Evolutionary conservation across 37 sponge, comb jelly and placozoan species (phyloP), one percentile per base, ranked within the genome.

Genomic region (Axinella damicornis): DNA sequence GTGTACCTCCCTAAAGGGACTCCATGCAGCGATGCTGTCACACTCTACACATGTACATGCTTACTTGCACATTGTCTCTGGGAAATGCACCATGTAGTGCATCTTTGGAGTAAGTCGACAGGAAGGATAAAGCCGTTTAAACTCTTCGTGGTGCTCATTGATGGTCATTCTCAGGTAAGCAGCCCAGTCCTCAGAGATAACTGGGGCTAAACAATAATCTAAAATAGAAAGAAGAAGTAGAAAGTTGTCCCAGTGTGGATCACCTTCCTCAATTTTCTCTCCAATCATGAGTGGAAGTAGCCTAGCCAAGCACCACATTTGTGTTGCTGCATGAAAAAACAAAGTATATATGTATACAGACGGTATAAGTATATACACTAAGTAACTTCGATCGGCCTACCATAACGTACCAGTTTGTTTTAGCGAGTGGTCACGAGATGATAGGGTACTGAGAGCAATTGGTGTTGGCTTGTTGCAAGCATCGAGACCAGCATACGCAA

Each of bases 11-110:
- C n/a, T n/a, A n/a, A n/a, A n/a, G n/a, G n/a, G n/a, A n/a, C n/a
- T n/a, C n/a, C n/a, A n/a, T n/a, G n/a, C n/a, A n/a, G n/a, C n/a
- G n/a, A n/a, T n/a, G 9, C 46, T 46, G 46, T 46, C 46, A 46
- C 46, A 46, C 46, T 46, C 46, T 9, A 46, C 46, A 46, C 46
- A n/a, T n/a, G n/a, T 41, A 22, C 36, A 24, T 72, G 62, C 66
- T 25, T 65, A 90, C 91, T 60, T 80, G 25, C 63, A 30, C 38
- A 84, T 90, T 77, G 77, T 85, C 11, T 73, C 52, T 38, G 91
- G 85, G 55, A 61, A 75, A 74, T 90, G 91, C 13, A 90, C 53
- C 85, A 85, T 84, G 70, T 85, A 84, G 74, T 90, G 85, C 76
- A 78, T 69, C 58, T 89, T 90, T 2, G 91, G 91, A 21, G 84